Conservation (phyloP, 2,113 vertebrate genomes). For the Setophaga petechia region DNA sequence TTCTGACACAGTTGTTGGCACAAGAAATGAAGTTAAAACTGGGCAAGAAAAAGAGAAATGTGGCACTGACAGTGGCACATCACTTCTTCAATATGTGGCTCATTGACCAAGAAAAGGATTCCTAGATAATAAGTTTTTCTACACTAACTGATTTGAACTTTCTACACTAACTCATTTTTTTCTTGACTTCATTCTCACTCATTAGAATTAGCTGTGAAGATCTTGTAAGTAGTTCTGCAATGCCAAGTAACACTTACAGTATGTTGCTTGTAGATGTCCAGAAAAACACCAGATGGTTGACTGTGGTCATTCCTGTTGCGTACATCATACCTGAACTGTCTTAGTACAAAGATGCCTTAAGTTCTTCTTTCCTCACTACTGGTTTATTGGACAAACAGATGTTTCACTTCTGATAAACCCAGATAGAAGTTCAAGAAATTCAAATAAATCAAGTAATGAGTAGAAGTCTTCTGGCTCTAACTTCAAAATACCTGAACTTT, state of each 20-base stretch:
- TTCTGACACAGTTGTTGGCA: neutral
- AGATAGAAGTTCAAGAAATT: neutral
- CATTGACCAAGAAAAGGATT: neutral
- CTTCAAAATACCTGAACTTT: neutral
- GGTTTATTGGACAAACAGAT: neutral
- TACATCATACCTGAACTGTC: neutral
- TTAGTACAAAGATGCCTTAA: neutral
- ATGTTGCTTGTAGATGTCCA: neutral
- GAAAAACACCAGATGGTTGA: neutral
- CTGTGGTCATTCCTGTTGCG: neutral
- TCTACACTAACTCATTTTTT: neutral
- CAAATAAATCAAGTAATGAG: neutral
- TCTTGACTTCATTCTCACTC: neutral
- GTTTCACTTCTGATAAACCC: neutral
- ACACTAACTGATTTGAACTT: neutral
- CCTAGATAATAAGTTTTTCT: neutral
- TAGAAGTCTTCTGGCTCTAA: neutral
- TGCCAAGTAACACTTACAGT: neutral
- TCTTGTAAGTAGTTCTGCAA: neutral
- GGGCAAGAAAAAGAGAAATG: neutral
- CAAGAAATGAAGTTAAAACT: neutral
- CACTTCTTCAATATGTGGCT: neutral
- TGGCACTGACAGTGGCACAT: too few relatives aligned
- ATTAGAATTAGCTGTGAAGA: neutral
- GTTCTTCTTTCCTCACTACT: neutral